Conservation (phyloP, 53 echinoderm and acorn worm genomes). For the Antedon mediterranea region DNA sequence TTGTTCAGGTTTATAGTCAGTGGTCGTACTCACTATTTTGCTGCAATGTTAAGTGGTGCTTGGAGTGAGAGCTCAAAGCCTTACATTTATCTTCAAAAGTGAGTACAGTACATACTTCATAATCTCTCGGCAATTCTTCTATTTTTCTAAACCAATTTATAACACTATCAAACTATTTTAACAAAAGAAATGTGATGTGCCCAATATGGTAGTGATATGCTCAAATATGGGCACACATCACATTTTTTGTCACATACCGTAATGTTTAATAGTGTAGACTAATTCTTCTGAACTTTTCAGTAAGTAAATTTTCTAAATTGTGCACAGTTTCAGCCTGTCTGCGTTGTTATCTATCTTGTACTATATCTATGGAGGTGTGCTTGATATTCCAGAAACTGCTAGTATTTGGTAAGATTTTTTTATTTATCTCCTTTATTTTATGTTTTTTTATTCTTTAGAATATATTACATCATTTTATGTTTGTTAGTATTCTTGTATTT, state of each 20-base stretch:
- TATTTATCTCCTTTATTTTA: neutral
- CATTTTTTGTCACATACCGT: no score
- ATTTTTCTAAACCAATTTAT: no score
- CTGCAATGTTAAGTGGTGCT: constrained; percentile 68
- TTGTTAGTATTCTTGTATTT: no score
- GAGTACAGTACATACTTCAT: constrained; percentile 1
- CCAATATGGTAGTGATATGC: no score
- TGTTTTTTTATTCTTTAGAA: no score
- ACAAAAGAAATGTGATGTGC: no score
- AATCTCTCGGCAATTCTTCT: no score
- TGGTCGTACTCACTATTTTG: constrained; percentile 56
- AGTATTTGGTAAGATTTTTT: constrained; percentile 40
- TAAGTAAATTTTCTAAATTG: neutral
- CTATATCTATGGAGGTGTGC: constrained; percentile 50
- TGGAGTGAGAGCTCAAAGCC: constrained; percentile 73
- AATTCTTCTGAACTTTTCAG: no score
- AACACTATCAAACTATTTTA: no score
- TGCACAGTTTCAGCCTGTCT: constrained; percentile 26
- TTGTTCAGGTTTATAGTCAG: constrained; percentile 55
- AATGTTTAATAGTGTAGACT: no score
- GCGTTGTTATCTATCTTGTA: constrained; percentile 31
- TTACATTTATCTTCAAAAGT: constrained; percentile 56
- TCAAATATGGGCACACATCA: no score
- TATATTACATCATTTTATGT: neutral
- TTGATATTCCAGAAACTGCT: constrained; percentile 24